A percentile compares a stretch with the other conserved stretches of the same genome.
Conservation (phyloP, 2,888 invertebrate species). For the Cerastis rubricosa region DNA sequence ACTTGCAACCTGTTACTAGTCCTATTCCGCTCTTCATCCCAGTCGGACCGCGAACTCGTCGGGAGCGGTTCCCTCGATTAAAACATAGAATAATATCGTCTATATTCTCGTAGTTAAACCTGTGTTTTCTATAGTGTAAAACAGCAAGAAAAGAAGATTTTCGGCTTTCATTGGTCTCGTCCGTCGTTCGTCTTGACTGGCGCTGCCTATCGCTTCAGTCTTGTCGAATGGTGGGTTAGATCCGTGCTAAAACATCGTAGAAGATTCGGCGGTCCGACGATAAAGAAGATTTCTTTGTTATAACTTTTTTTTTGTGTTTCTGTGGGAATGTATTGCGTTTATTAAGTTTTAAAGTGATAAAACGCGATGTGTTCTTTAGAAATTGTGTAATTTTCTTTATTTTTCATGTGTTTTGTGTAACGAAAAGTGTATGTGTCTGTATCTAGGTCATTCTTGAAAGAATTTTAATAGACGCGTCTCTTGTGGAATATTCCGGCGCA, state of each 20-base stretch:
- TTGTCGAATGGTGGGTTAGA: constrained; percentile 90
- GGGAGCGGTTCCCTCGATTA: constrained; percentile 22
- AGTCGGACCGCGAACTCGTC: constrained; percentile 47
- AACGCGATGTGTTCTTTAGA: neutral
- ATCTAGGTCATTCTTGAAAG: constrained; percentile 44
- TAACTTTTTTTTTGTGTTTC: neutral
- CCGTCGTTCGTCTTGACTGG: constrained; percentile 85
- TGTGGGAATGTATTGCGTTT: constrained; percentile 2
- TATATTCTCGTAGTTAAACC: constrained; percentile 4
- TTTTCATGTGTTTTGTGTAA: constrained; percentile 3
- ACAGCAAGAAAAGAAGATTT: constrained; percentile 56
- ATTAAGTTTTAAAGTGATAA: neutral
- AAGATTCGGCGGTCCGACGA: constrained; percentile 53
- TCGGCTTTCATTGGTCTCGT: constrained; percentile 63
- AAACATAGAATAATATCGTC: constrained; percentile 8
- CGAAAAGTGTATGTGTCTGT: constrained; percentile 28
- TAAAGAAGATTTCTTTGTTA: constrained; percentile 41
- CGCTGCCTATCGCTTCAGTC: constrained; percentile 83
- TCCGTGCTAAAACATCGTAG: constrained; percentile 67
- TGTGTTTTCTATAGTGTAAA: constrained; percentile 21
- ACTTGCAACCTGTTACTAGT: constrained; percentile 66
- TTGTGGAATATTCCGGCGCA: constrained; percentile 22
- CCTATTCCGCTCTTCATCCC: constrained; percentile 51
- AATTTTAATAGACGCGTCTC: constrained; percentile 20
- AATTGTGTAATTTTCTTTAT: neutral